Base-by-base conservation (phyloP, 2,888 invertebrate genomes). In the Scaptomyza cyrtandrae region DNA sequence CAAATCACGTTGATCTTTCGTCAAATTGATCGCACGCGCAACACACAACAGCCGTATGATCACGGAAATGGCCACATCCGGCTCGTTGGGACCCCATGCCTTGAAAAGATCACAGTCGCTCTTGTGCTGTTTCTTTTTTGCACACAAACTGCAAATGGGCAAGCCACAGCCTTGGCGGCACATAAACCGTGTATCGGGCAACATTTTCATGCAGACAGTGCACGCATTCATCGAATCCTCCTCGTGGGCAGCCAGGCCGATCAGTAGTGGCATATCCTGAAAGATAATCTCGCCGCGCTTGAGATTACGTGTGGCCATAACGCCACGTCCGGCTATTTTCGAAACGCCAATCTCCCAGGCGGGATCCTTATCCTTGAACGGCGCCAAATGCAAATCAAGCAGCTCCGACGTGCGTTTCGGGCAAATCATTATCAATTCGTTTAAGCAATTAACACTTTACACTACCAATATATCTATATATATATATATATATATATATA, bases 271-370 rank as follows among this genome's bases (percentile, higher is more conserved):
- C 60, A 92, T 93, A 88, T 97, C 97, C n/a, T 93, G 93, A 82
- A 95, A 96, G 53, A 97, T 94, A 46, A 95, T 92, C 90, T 96
- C 96, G 54, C 96, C 96, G 6, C 93, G 90, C 71, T 93, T 91
- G 14, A 96, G 93, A 76, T 95, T 94, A 56, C 94, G 93, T 0
- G 93, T 94, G 9, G 96, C 95, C 78, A 96, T 93, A 7, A 97
- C 89, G 3, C 96, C 96, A 13, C 96, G 94, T 9, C 96, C 96
- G 48, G 95, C 94, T 3, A 95, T 89, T 43, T 92, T 87, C 0
- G 96, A 96, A 63, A 93, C 92, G 46, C 91, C 92, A 54, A 96
- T 92, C 66, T 90, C 93, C 95, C 96, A 96, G 29, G 89, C 90
- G 3, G 91, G 91, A 70, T 91, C 90, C 76, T 90, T 89, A 31